These are phyloP conservation scores for Semnopithecus entellus DNA, from an alignment of 2,113 vertebrate species.

Conservation along the genomic window DNA sequence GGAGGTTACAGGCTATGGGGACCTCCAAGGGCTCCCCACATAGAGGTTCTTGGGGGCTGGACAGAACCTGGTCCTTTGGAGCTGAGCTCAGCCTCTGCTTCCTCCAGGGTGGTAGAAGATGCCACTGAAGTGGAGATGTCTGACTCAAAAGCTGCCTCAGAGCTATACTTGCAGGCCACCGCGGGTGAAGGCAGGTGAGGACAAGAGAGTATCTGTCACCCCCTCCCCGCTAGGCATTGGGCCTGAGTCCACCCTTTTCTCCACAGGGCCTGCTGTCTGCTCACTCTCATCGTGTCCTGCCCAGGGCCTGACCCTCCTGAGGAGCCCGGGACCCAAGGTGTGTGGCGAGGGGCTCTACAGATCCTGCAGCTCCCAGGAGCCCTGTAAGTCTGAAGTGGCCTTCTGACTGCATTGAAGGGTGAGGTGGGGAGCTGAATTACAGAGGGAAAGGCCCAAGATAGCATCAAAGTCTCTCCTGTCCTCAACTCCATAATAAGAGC, in stretches of 20 bases:
- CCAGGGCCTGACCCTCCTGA: background rate
- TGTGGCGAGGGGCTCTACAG: slow-evolving; percentile 53
- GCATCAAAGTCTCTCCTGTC: background rate
- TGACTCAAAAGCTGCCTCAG: slow-evolving; percentile 76
- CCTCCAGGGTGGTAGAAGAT: slow-evolving; percentile 79
- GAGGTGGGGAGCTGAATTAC: background rate
- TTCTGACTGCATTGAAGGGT: background rate
- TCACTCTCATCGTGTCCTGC: slow-evolving; percentile 59
- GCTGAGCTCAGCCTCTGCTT: background rate
- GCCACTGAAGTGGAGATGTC: background rate
- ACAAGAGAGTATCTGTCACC: background rate
- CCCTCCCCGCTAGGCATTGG: background rate
- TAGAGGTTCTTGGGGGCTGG: background rate
- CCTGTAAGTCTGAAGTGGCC: slow-evolving; percentile 22
- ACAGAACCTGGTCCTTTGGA: background rate
- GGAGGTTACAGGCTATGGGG: background rate
- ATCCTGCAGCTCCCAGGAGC: slow-evolving; percentile 66
- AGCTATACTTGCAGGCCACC: slow-evolving; percentile 70
- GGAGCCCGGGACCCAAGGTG: background rate
- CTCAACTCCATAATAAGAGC: background rate
- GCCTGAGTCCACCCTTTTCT: background rate
- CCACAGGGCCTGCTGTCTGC: slow-evolving; percentile 68
- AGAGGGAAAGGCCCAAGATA: background rate
- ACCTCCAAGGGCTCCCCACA: background rate
- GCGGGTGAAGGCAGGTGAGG: slow-evolving; percentile 16